Conservation (phyloP, 2,113 vertebrate genomes). For the Chionodraco myersi region DNA sequence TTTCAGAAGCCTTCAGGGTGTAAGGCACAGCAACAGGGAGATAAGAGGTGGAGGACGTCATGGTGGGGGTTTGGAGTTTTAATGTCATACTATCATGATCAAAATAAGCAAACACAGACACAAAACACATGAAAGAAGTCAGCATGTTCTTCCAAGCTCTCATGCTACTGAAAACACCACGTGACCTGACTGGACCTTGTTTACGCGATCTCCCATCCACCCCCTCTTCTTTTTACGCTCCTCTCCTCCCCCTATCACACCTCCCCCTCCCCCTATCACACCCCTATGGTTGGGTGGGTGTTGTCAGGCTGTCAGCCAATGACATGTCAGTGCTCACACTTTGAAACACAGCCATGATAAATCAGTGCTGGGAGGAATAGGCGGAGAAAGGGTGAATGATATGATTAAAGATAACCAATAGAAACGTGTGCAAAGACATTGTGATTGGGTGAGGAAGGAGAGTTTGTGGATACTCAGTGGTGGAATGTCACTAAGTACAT, state of each 20-base stretch:
- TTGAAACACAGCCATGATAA: slow-evolving; percentile 69
- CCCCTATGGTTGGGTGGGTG: slow-evolving; percentile 71
- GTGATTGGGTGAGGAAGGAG: neutral
- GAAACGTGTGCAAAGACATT: neutral
- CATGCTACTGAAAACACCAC: neutral
- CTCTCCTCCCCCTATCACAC: slow-evolving; percentile 22
- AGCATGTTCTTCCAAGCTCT: neutral
- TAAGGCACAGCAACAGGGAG: neutral
- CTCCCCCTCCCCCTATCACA: slow-evolving; percentile 36
- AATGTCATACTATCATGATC: neutral
- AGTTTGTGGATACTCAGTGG: neutral
- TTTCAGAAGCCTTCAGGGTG: neutral
- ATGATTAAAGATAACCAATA: slow-evolving; percentile 24
- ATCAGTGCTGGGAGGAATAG: slow-evolving; percentile 41
- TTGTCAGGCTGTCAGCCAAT: slow-evolving; percentile 81
- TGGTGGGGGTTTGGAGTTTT: neutral
- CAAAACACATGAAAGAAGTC: neutral
- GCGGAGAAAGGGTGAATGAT: neutral
- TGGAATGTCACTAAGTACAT: too few relatives aligned
- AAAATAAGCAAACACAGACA: neutral
- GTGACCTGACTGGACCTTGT: slow-evolving; percentile 31
- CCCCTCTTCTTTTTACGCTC: neutral
- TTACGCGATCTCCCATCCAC: slow-evolving; percentile 27
- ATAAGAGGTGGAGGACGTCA: neutral
- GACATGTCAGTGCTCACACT: slow-evolving; percentile 48